A percentile compares a stretch with the other conserved stretches of the same genome.
These are phyloP conservation scores for Machaerirhynchus nigripectus DNA, from an alignment of 2,113 vertebrate species.

Conservation along the genomic window DNA sequence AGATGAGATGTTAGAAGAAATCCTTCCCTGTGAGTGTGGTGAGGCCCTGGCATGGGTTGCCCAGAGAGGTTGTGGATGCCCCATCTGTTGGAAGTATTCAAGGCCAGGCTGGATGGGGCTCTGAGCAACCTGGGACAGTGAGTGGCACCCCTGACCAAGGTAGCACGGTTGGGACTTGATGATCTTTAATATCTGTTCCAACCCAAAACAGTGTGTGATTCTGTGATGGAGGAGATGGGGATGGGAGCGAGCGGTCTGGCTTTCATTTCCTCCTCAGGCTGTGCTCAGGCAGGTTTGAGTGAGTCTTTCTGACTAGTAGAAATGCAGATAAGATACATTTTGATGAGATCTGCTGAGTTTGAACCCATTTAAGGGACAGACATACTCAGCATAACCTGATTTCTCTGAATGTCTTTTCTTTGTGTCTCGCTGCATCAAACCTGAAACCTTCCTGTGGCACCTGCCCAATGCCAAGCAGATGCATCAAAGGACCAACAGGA, in stretches of 20 bases:
- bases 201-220: not conserved
- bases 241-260: accelerated
- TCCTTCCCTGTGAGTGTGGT: not conserved
- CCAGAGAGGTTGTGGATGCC: not conserved
- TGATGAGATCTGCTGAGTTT: not conserved
- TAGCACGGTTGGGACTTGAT: not conserved
- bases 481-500: not conserved
- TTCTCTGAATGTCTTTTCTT: not conserved
- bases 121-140: not conserved
- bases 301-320: not conserved
- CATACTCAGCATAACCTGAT: too few species aligned
- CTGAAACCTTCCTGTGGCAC: not conserved
- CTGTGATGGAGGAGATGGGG: not conserved
- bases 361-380: not conserved
- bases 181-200: not conserved
- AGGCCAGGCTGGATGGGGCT: not conserved
- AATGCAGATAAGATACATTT: not conserved
- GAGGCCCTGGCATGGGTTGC: not conserved
- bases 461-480: not conserved
- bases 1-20: not conserved
- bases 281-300: not conserved
- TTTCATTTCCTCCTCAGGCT: not conserved
- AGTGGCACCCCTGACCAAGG: not conserved
- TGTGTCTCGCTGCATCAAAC: not conserved
- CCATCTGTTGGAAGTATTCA: not conserved